Conservation (phyloP, 2,888 invertebrate species). For the Cantharis rufa region DNA sequence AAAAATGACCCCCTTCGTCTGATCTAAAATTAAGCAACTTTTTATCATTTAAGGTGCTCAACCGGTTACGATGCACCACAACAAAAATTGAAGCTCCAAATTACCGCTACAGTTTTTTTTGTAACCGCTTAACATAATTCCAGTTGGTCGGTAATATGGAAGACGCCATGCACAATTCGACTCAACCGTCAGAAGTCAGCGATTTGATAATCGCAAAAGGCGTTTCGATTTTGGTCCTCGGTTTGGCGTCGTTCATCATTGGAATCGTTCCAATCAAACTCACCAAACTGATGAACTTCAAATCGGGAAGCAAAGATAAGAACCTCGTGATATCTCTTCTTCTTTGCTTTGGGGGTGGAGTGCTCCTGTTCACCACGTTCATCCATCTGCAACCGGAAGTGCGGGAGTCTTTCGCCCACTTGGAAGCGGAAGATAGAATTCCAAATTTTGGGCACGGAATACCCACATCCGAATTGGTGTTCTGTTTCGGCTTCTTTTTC, state of each 20-base stretch:
- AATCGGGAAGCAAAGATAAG: constrained; percentile 51
- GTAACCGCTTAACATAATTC: background rate
- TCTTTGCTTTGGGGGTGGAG: constrained; percentile 69
- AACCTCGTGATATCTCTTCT: constrained; percentile 62
- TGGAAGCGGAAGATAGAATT: constrained; percentile 55
- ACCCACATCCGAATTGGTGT: constrained; percentile 62
- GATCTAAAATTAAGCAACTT: background rate
- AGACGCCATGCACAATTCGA: background rate
- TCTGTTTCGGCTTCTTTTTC: constrained; percentile 67
- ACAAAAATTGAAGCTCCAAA: background rate
- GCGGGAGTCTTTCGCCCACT: constrained; percentile 59
- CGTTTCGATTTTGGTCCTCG: constrained; percentile 63
- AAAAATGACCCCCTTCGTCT: background rate
- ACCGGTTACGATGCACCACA: background rate
- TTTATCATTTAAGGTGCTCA: background rate
- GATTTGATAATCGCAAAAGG: constrained; percentile 61
- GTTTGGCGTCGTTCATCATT: constrained; percentile 61
- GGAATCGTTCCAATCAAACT: constrained; percentile 62
- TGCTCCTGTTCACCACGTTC: constrained; percentile 67
- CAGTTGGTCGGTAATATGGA: background rate
- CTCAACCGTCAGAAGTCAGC: constrained; percentile 15
- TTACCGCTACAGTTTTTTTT: background rate
- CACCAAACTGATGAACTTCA: constrained; percentile 48
- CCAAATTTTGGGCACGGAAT: constrained; percentile 56
- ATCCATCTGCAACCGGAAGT: constrained; percentile 69